Evolutionary conservation across 2,113 vertebrate genomes (phyloP).

Genomic region (Ciconia maguari): DNA sequence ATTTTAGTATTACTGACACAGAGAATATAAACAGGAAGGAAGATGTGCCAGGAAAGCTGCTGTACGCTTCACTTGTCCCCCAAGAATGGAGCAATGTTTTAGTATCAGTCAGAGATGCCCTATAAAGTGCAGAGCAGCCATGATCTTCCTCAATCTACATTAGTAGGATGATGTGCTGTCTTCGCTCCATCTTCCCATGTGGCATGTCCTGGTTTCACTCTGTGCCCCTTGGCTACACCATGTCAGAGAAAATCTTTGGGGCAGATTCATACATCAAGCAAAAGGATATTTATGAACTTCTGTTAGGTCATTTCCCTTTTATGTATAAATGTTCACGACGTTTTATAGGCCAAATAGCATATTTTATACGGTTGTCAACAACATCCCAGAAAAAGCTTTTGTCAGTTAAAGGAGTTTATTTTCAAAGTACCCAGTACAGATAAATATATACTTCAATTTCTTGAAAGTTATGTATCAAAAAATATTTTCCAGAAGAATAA

Average conservation of each 20-base stretch:
- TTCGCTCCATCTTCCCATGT: neutral
- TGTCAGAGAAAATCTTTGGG: neutral
- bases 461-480: neutral
- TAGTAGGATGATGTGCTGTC: neutral
- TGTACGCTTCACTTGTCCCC: neutral
- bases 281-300: neutral
- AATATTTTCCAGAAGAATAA: constrained; percentile 38
- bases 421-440: neutral
- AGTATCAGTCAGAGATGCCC: neutral
- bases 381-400: neutral
- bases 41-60: neutral
- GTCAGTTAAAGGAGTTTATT: neutral
- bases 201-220: neutral
- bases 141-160: neutral
- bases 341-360: neutral
- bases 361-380: neutral
- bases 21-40: neutral
- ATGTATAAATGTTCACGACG: neutral
- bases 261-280: neutral
- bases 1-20: neutral
- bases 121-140: neutral
- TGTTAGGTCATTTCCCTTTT: neutral
- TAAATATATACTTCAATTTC: neutral
- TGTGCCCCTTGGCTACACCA: neutral
- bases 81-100: neutral